Evolutionary conservation across 2,113 vertebrate species (phyloP).

Genomic region (Charadrius vociferus): DNA sequence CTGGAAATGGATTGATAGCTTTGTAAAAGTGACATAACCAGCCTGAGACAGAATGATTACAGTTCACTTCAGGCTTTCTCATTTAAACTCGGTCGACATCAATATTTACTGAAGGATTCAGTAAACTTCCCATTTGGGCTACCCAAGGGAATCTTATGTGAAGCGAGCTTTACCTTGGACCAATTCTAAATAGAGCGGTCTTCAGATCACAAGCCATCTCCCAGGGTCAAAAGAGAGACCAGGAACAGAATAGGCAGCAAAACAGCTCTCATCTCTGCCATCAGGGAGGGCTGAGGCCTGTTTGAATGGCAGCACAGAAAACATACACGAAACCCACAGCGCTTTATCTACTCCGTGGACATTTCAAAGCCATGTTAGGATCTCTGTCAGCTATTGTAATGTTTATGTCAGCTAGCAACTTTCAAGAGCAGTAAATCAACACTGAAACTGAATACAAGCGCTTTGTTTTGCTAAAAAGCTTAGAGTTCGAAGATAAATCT

Average conservation of each 20-base stretch:
- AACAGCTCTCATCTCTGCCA: neutral
- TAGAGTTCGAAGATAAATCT: neutral
- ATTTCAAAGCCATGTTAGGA: neutral
- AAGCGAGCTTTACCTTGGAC: neutral
- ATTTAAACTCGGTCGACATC: neutral
- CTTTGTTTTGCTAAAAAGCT: neutral
- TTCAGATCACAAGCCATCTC: neutral
- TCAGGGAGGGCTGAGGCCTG: neutral
- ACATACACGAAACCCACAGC: fast-evolving
- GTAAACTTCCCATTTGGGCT: neutral
- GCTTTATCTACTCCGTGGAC: neutral
- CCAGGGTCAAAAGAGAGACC: neutral
- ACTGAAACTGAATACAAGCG: neutral
- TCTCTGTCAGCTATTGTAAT: neutral
- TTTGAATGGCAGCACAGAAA: neutral
- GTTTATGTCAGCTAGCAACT: neutral
- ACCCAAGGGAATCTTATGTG: neutral
- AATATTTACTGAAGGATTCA: neutral
- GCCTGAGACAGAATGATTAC: neutral
- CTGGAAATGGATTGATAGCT: neutral
- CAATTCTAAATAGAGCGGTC: neutral
- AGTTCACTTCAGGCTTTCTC: neutral
- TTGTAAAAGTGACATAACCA: neutral
- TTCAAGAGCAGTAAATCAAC: neutral
- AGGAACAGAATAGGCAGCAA: neutral